Base-by-base conservation (phyloP, 1,140 invertebrate species). In the Andricus grossulariae region DNA sequence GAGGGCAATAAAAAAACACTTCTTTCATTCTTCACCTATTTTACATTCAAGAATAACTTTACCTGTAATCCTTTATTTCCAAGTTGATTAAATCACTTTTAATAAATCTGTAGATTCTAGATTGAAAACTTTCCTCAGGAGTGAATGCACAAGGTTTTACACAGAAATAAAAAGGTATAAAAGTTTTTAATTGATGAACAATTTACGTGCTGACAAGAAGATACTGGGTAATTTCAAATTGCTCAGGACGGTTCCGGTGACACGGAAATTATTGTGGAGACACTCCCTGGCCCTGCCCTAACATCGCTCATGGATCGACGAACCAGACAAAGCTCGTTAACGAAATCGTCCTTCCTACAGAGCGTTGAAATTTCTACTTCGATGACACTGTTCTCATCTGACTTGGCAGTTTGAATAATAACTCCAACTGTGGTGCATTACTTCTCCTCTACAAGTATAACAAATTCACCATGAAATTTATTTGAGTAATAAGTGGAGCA, bases 401-500 rank as follows among this genome's bases (percentile, higher is more conserved):
- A 70, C 77, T 72, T 78, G 76, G 74, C 75, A 83, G 79, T 81
- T 82, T 81, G 70, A 83, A 82, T 78, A 81, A 84, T 75, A 80
- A 82, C 54, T 70, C 74, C 66, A 77, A 83, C 80, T 77, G 77
- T 54, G 60, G 78, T 51, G 60, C 75, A 77, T 49, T 66, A 57
- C 19, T 25, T 57, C 25, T 25, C 19, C 25, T 57, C 25, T 13
- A 3, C 4, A 4, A 32, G 25, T 57, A 13, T 11, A 12, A 0
- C 2, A 21, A 7, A 12, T 1, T 57, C 13, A 19, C 19, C 51
- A 54, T 21, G n/a, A 55, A 55, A 55, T 2, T 55, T 55, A 32
- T 55, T 55, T 19, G 1, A 54, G n/a, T 32, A 5, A 32, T 32
- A 32, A 5, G 25, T 32, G 25, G 2, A 32, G 25, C 5, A 32